Percentiles rank a stretch among this genome's conserved stretches.
Conservation (phyloP, 1,140 invertebrate genomes). For the Xylocopa sonorina region DNA sequence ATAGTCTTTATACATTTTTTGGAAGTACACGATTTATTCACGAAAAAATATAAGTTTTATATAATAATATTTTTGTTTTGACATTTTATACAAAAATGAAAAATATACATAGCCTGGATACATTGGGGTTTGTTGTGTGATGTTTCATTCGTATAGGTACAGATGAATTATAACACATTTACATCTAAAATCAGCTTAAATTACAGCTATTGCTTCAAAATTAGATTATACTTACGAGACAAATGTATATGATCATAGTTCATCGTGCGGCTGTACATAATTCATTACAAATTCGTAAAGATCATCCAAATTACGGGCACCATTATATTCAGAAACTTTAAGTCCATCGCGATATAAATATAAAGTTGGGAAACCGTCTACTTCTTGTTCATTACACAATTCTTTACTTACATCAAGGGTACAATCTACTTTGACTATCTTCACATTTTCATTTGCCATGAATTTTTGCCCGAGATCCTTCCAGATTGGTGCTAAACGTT, state of each 20-base stretch:
- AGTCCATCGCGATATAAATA: conserved; percentile 86
- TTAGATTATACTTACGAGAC: conserved; percentile 2
- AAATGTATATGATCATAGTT: conserved; percentile 78
- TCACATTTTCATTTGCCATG: conserved; percentile 80
- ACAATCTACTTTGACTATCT: conserved; percentile 89
- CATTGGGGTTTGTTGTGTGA: background rate
- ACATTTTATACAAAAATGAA: conserved; percentile 48
- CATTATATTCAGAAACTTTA: conserved; percentile 87
- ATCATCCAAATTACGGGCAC: conserved; percentile 86
- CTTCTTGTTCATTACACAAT: conserved; percentile 87
- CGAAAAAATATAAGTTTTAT: conserved; percentile 38
- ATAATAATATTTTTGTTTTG: conserved; percentile 17
- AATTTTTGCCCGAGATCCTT: conserved; percentile 87
- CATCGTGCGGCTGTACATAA: conserved; percentile 83
- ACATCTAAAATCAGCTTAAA: conserved; percentile 9
- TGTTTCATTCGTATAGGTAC: conserved; percentile 2
- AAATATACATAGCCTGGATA: conserved; percentile 29
- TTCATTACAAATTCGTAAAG: conserved; percentile 85
- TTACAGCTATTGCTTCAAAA: conserved; percentile 22
- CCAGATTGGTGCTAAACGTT: conserved; percentile 87
- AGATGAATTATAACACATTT: conserved; percentile 34
- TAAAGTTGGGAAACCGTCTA: conserved; percentile 87
- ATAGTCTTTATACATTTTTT: conserved; percentile 20
- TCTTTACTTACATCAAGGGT: conserved; percentile 83
- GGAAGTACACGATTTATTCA: conserved; percentile 34